Percentiles rank a stretch among this genome's conserved stretches.
Evolutionary conservation across 2,113 vertebrate species (phyloP).

Genomic region (Lepus timidus): DNA sequence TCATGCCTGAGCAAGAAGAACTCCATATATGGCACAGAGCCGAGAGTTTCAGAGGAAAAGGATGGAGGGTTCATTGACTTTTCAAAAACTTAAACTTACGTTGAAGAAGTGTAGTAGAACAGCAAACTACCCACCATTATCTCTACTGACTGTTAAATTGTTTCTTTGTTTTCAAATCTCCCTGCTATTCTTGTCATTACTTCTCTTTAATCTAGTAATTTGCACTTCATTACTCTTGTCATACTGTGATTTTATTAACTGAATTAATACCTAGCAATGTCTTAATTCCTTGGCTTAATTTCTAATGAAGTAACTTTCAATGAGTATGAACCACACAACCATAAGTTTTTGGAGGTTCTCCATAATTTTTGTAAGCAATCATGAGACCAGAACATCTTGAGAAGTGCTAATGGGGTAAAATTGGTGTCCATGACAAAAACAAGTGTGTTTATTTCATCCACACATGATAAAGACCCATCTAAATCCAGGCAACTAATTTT

Average conservation of each 20-base stretch:
- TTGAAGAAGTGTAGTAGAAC: too few relatives aligned
- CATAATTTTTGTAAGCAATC: not conserved
- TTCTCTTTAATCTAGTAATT: not conserved
- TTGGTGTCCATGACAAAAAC: not conserved
- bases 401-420: not conserved
- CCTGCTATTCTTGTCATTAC: not conserved
- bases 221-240: not conserved
- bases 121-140: not conserved
- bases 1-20: not conserved
- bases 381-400: not conserved
- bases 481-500: constrained; percentile 37
- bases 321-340: not conserved
- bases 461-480: not conserved
- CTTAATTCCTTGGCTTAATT: not conserved
- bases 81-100: not conserved
- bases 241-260: not conserved
- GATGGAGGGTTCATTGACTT: too few relatives aligned
- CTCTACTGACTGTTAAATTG: not conserved
- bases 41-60: too few relatives aligned
- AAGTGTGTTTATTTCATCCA: constrained; percentile 27
- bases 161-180: not conserved
- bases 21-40: too few relatives aligned
- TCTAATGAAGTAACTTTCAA: not conserved
- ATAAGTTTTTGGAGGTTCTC: not conserved
- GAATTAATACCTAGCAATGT: not conserved